A percentile compares a stretch with the other conserved stretches of the same genome.
Evolutionary conservation across 2,888 invertebrate species (phyloP).

Genomic region (Hirtodrosophila confusa): DNA sequence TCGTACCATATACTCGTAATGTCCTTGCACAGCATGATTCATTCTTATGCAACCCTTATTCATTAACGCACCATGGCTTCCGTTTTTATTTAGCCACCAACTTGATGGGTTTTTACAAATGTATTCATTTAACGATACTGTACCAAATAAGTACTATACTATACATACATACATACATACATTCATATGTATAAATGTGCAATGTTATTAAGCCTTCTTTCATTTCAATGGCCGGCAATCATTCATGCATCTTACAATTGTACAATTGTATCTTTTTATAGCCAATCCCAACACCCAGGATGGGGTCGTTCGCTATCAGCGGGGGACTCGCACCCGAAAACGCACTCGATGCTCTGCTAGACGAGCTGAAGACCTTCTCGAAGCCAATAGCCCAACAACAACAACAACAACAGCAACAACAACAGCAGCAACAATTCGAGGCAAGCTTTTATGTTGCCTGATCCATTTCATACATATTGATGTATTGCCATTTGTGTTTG

Average conservation of each 20-base stretch:
- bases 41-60: slow-evolving; percentile 32
- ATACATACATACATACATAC: slow-evolving; percentile 14
- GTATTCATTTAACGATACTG: slow-evolving; percentile 28
- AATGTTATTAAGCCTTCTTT: slow-evolving; percentile 28
- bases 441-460: slow-evolving; percentile 52
- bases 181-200: slow-evolving; percentile 46
- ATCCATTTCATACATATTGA: slow-evolving; percentile 1
- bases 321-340: slow-evolving; percentile 90
- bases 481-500: neutral
- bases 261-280: slow-evolving; percentile 76
- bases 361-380: slow-evolving; percentile 95
- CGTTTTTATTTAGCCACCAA: slow-evolving; percentile 16
- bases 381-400: slow-evolving; percentile 86
- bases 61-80: slow-evolving; percentile 25
- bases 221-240: slow-evolving; percentile 9
- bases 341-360: slow-evolving; percentile 98
- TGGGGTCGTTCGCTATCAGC: slow-evolving; percentile 87
- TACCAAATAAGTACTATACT: slow-evolving; percentile 22
- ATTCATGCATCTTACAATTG: slow-evolving; percentile 38
- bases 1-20: slow-evolving; percentile 4
- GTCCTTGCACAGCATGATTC: slow-evolving; percentile 43
- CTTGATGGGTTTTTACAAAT: slow-evolving; percentile 31
- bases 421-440: slow-evolving; percentile 67
- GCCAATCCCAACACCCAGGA: slow-evolving; percentile 87
- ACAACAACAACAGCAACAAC: slow-evolving; percentile 65